Base-by-base conservation (phyloP, 2,113 vertebrate species). In the Pelodiscus sinensis region DNA sequence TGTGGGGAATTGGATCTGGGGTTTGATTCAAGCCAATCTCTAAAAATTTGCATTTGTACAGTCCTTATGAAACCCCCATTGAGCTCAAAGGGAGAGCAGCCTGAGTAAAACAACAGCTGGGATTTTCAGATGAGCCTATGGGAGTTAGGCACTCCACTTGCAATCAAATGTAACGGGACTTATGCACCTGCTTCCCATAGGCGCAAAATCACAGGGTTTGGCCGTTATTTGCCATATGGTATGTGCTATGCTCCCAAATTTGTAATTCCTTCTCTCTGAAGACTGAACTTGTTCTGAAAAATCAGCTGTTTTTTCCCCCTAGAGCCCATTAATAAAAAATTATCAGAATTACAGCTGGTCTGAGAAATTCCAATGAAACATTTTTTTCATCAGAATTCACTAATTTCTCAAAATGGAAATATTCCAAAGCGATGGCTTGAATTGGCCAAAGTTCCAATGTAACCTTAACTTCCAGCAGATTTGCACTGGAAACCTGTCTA, bases 311-410 rank as follows among this genome's bases (percentile, higher is more conserved):
- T 96, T 90, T 44, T 44, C 7, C 5, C 29, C 71, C 82, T 91
- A 85, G 68, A 78, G 79, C n/a, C 51, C 15, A 38, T 94, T 89
- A 93, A 71, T 85, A 79, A 44, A 19, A n/a, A 84, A 88, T 92
- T 81, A 92, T 65, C 60, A 65, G 29, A 65, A 65, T n/a, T 65
- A 65, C 29, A 65, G 62, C 8, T 65, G 62, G 62, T 65, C 29
- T 31, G 62, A 65, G 62, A 65, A 65, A 31, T 65, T 31, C 62
- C 62, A n/a, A 18, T 65, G 77, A 21, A 79, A 38, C 78, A 4
- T 0, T 44, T 84, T 57, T 8, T 84, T 71, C 55, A 18, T 65
- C 62, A n/a, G 62, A 65, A 65, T 65, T 31, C n/a, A 8, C 62
- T n/a, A 29, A 65, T 65, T 65, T 14, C 62, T 65, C 62, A 18